A percentile compares a stretch with the other conserved stretches of the same genome.
These are phyloP conservation scores for Spicauda simplicius DNA, from an alignment of 2,888 invertebrate genomes.

Conservation along the genomic window DNA sequence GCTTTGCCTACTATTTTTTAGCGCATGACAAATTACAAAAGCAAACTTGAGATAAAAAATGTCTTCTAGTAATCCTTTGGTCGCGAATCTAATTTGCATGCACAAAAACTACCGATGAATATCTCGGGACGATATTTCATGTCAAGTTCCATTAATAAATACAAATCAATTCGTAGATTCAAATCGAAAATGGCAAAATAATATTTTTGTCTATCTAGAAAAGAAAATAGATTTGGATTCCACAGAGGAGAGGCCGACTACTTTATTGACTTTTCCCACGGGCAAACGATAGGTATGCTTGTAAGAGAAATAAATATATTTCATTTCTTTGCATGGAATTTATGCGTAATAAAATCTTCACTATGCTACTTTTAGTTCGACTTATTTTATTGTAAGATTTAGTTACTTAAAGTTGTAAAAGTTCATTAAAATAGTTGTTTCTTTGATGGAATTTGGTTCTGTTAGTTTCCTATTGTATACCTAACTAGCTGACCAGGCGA, in stretches of 20 bases:
- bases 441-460: too few species aligned
- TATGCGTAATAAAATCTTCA: conserved; percentile 35
- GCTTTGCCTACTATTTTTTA: conserved; percentile 14
- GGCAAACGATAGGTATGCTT: conserved; percentile 14
- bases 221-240: conserved; percentile 1
- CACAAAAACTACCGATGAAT: conserved; percentile 18
- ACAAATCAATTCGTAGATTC: conserved; percentile 12
- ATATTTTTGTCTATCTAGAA: not conserved
- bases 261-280: conserved; percentile 3
- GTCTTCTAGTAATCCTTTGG: conserved; percentile 26
- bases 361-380: conserved; percentile 44
- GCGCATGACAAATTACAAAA: conserved; percentile 22
- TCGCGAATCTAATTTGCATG: conserved; percentile 33
- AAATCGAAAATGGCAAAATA: conserved; percentile 6
- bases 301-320: conserved; percentile 9
- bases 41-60: conserved; percentile 22
- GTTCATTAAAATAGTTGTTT: too few species aligned
- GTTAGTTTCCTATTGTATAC: too few species aligned
- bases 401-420: too few species aligned
- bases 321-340: conserved; percentile 1
- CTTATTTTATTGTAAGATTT: not conserved
- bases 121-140: conserved; percentile 23
- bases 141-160: conserved; percentile 15
- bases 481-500: too few species aligned
- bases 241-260: conserved; percentile 1